These are phyloP conservation scores for Hydrocynus forskahlii DNA, from an alignment of 2,797 vertebrate species.

Conservation along the genomic window DNA sequence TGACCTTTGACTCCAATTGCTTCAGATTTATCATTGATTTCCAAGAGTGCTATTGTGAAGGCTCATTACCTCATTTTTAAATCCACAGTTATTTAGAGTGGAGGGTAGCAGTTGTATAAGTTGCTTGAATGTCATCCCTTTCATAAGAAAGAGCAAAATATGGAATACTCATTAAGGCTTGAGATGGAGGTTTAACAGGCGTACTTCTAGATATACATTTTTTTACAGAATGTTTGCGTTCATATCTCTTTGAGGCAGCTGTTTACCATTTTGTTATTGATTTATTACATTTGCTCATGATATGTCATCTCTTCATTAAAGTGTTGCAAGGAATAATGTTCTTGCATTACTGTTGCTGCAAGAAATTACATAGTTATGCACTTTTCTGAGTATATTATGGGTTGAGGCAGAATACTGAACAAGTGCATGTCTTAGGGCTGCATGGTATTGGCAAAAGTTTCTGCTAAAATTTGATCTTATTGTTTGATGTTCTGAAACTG, in stretches of 20 bases:
- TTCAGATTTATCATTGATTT: conserved; percentile 48
- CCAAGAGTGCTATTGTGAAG: conserved; percentile 41
- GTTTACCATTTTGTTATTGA: background rate
- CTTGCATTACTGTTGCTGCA: no score
- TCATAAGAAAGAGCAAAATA: conserved; percentile 45
- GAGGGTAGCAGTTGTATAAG: conserved; percentile 64
- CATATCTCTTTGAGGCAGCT: background rate
- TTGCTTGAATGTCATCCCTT: conserved; percentile 64
- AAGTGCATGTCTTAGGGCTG: no score
- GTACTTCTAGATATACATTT: background rate
- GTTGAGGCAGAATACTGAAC: no score
- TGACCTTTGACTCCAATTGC: conserved; percentile 28
- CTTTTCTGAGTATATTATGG: no score
- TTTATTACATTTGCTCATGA: background rate
- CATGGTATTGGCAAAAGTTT: no score
- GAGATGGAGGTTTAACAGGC: background rate
- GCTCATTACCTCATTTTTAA: conserved; percentile 53
- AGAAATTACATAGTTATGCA: no score
- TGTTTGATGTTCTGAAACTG: no score
- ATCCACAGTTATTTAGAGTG: conserved; percentile 57
- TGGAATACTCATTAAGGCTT: background rate
- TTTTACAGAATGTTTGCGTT: no score
- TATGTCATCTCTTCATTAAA: background rate
- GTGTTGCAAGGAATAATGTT: no score
- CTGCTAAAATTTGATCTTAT: no score